These are phyloP conservation scores for Trachelus tabidus DNA, from an alignment of 2,888 invertebrate genomes.

Conservation along the genomic window DNA sequence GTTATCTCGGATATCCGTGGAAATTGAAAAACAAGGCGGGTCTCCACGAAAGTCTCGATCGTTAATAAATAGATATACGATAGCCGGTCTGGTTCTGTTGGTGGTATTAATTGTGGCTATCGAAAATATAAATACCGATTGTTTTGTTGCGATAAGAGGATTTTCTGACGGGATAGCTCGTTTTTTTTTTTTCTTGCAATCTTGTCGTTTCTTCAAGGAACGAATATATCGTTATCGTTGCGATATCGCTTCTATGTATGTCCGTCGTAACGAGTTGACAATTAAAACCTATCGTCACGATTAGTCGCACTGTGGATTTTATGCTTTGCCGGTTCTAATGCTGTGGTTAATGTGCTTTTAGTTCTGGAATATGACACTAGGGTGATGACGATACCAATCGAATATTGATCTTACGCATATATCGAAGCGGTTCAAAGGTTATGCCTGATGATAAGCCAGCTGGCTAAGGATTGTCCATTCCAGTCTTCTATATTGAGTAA, in stretches of 20 bases:
- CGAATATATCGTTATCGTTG: neutral
- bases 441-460: neutral
- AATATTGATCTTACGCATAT: neutral
- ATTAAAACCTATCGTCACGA: neutral
- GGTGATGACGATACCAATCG: neutral
- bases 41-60: neutral
- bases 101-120: neutral
- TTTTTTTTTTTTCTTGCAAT: neutral
- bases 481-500: slow-evolving; percentile 37
- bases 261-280: neutral
- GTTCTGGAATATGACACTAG: neutral
- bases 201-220: neutral
- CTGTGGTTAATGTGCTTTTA: neutral
- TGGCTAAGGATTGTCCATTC: neutral
- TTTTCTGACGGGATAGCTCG: neutral
- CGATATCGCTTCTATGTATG: neutral
- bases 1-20: slow-evolving; percentile 55
- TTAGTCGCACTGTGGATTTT: neutral
- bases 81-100: neutral
- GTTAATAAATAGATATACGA: neutral
- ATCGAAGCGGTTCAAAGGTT: neutral
- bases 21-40: slow-evolving; percentile 31
- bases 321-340: neutral
- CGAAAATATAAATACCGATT: neutral
- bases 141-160: neutral